Conservation (phyloP, 2,113 vertebrate species). For the Ptychochromis oligacanthus region DNA sequence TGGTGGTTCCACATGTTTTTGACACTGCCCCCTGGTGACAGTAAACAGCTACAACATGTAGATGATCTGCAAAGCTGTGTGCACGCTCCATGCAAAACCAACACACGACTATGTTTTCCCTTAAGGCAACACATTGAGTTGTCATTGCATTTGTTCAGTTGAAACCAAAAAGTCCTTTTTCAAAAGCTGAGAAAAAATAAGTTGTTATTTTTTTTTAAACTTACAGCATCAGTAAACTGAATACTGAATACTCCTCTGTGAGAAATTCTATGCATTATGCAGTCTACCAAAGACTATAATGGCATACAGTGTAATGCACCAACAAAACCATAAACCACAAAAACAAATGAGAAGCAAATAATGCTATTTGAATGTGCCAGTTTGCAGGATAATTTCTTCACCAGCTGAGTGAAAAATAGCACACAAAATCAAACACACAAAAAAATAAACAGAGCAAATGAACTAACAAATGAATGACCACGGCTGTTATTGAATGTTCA, state of each 20-base stretch:
- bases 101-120: neutral
- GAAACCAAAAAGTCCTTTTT: neutral
- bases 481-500: constrained; percentile 42
- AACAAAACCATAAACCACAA: neutral
- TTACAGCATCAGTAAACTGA: neutral
- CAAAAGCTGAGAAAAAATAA: neutral
- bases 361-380: constrained; percentile 5
- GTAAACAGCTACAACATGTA: neutral
- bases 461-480: constrained; percentile 54
- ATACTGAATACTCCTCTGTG: neutral
- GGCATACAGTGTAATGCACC: neutral
- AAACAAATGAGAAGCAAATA: constrained; percentile 11
- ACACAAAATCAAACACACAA: constrained; percentile 22
- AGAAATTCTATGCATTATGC: neutral
- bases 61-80: neutral
- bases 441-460: constrained; percentile 28
- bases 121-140: neutral
- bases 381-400: constrained; percentile 1
- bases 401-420: constrained; percentile 27
- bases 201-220: too few relatives aligned
- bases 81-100: neutral
- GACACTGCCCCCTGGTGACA: neutral
- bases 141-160: neutral
- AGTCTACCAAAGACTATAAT: neutral
- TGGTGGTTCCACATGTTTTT: neutral